Evolutionary conservation across 2,113 vertebrate species (phyloP), one percentile per base, ranked within the genome.

Genomic region (Stomatorhinus ivindoensis): DNA sequence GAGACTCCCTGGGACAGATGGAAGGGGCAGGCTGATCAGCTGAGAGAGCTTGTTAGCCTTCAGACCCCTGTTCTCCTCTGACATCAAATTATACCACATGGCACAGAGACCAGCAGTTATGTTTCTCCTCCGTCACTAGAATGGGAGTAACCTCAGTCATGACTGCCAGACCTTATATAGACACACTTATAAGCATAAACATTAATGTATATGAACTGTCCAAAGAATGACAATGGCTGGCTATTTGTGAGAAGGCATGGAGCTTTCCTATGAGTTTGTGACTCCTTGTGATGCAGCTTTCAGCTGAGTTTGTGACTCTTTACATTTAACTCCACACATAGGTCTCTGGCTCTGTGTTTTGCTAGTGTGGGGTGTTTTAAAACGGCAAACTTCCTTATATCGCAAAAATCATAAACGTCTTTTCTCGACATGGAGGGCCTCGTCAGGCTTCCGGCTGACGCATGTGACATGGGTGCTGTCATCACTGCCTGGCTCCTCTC

Each of bases 401-500:
- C 8, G 82, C 44, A 47, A 84, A 47, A n/a, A 55, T 4, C 15
- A 44, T 44, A 4, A 9, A 58, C 10, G 8, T 39, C 87, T 55
- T 44, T 47, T 15, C 19, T 39, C 42, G 13, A 48, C 13, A 21
- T 15, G 13, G 65, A 35, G 46, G 46, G 10, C 47, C n/a, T 24
- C 15, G 17, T 76, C 55, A 42, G 35, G 48, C 48, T 53, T 21
- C 35, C 2, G 5, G 47, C 47, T 10, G 35, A 1, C 4, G 53
- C 19, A 21, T 55, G 69, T 17, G 69, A 35, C 69, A 76, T 39
- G 4, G 91, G 42, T 31, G 44, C 90, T 65, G 69, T 92, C 35
- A 19, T 19, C 89, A 90, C 89, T 90, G 91, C 91, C 92, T 92
- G 92, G 86, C 91, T 92, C 88, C 90, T 87, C 87, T 48, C 90